A percentile compares a stretch with the other conserved stretches of the same genome.
Evolutionary conservation across 2,888 invertebrate species (phyloP).

Genomic region (Isotomurus palustris): DNA sequence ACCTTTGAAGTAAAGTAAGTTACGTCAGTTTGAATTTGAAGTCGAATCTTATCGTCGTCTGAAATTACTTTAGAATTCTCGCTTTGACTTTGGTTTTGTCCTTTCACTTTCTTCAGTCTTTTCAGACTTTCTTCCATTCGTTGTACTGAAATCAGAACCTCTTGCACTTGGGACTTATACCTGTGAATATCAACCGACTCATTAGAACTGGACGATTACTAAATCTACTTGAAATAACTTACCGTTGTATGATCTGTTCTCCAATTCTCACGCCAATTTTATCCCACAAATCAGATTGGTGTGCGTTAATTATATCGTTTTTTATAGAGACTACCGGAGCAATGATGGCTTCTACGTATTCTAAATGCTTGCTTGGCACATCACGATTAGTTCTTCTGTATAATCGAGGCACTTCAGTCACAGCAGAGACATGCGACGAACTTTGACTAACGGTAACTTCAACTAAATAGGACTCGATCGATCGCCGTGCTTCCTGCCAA

Average conservation of each 20-base stretch:
- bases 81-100: conserved; percentile 50
- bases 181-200: conserved; percentile 42
- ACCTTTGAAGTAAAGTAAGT: conserved; percentile 65
- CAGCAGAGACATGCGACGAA: conserved; percentile 49
- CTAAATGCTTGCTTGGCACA: conserved; percentile 72
- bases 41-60: conserved; percentile 91
- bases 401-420: conserved; percentile 86
- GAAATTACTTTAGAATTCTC: conserved; percentile 57
- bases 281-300: conserved; percentile 38
- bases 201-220: background rate
- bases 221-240: background rate
- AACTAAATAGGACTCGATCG: conserved; percentile 31
- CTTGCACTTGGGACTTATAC: conserved; percentile 61
- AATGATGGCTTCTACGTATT: conserved; percentile 63
- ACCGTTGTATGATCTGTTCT: conserved; percentile 31
- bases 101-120: conserved; percentile 77
- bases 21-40: conserved; percentile 84
- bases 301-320: conserved; percentile 11
- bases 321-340: conserved; percentile 33
- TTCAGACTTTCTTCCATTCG: conserved; percentile 92
- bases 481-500: conserved; percentile 30
- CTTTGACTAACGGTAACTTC: conserved; percentile 33
- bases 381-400: conserved; percentile 89
- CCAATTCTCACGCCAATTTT: conserved; percentile 31
- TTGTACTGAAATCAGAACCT: conserved; percentile 87